phyloP scores from a whole-genome alignment of 1,140 invertebrate genomes.

The Helicoverpa armigera region DNA sequence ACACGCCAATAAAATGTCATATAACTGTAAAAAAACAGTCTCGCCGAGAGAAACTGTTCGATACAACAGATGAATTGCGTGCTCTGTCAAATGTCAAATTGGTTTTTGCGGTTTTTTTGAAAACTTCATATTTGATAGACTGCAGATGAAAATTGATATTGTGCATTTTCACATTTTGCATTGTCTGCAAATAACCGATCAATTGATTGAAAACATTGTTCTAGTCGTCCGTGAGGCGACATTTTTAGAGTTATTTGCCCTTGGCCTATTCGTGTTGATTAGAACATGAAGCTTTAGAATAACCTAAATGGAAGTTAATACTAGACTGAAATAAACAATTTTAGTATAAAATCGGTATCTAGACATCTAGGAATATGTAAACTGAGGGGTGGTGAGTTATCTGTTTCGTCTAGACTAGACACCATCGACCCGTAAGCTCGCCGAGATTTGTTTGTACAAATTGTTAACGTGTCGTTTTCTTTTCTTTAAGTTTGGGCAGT shows the following conservation, averaged over 20 bases:
- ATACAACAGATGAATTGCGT: conserved; percentile 29
- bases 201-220: neutral
- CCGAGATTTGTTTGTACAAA: neutral
- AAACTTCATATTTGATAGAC: neutral
- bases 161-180: no score
- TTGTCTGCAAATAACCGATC: neutral
- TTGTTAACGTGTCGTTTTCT: neutral
- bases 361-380: neutral
- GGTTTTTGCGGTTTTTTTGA: neutral
- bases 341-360: neutral
- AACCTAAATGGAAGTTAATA: neutral
- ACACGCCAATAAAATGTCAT: conserved; percentile 34
- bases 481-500: neutral
- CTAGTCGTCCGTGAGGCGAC: neutral
- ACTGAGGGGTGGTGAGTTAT: neutral
- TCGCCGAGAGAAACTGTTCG: conserved; percentile 6
- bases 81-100: conserved; percentile 32
- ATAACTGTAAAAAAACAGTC: conserved; percentile 23
- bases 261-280: conserved; percentile 2
- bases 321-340: neutral
- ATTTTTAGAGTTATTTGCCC: neutral
- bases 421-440: neutral
- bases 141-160: neutral
- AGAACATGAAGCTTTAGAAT: conserved; percentile 21
- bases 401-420: conserved; percentile 15